Conservation (phyloP, 2,888 invertebrate species). For the Adelognathus sp. region DNA sequence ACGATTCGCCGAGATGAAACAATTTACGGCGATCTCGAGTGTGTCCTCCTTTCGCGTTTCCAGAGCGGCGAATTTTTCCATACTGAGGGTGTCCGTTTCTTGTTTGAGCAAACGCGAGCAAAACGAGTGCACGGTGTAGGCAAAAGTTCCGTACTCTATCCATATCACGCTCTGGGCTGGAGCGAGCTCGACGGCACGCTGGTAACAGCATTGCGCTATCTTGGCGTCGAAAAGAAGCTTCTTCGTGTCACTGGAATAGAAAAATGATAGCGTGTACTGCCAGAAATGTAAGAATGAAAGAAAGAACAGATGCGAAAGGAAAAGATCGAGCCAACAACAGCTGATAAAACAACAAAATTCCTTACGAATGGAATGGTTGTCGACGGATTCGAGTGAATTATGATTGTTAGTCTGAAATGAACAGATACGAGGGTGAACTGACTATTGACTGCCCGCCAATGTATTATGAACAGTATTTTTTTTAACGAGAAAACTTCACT, state of each 20-base stretch:
- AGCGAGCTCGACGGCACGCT: constrained; percentile 89
- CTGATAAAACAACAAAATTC: background rate
- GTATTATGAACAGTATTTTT: no score
- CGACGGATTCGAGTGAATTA: background rate
- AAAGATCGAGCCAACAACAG: background rate
- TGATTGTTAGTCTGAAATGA: no score
- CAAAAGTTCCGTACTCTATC: constrained; percentile 96
- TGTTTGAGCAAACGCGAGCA: constrained; percentile 93
- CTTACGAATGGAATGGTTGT: background rate
- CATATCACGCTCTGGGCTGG: constrained; percentile 89
- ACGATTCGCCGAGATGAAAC: constrained; percentile 88
- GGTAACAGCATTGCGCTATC: constrained; percentile 90
- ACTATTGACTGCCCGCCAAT: no score
- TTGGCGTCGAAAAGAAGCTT: constrained; percentile 87
- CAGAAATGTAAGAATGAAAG: background rate
- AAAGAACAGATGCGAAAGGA: background rate
- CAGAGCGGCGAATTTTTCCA: constrained; percentile 88
- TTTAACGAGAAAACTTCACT: no score
- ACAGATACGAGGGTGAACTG: no score
- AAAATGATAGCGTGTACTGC: no score
- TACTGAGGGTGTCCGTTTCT: constrained; percentile 88
- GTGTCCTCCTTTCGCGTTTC: constrained; percentile 91
- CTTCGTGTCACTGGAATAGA: constrained; percentile 62
- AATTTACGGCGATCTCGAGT: constrained; percentile 89
- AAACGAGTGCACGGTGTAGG: constrained; percentile 94